Evolutionary conservation across 2,888 invertebrate species (phyloP).

Genomic region (Gisinianus flammeolus): DNA sequence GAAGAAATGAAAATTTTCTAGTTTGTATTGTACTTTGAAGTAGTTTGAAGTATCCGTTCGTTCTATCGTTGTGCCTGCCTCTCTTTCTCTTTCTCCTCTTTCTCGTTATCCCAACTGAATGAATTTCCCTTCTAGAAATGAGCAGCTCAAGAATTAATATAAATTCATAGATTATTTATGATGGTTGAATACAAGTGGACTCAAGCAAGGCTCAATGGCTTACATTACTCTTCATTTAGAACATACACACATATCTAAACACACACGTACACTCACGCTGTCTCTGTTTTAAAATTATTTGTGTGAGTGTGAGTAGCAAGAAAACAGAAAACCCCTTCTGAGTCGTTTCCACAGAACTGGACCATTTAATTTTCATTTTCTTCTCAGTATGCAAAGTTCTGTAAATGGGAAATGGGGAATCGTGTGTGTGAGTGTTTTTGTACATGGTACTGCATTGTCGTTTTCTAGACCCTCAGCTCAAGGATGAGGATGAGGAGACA

Average conservation of each 20-base stretch:
- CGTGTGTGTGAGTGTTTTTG: not conserved
- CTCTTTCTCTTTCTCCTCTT: constrained; percentile 3
- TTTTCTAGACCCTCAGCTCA: not conserved
- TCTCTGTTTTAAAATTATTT: not conserved
- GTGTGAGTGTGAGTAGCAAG: not conserved
- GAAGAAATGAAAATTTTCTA: not conserved
- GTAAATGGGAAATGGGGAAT: not conserved
- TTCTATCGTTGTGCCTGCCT: not conserved
- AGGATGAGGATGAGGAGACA: not conserved
- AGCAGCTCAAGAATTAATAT: not conserved
- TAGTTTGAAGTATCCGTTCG: not conserved
- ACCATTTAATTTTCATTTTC: not conserved
- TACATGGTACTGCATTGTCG: not conserved
- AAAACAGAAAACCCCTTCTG: not conserved
- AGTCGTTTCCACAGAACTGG: not conserved
- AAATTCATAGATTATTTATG: constrained; percentile 23
- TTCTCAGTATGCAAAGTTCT: not conserved
- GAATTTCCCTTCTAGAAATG: too few relatives aligned
- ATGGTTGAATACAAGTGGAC: constrained; percentile 10
- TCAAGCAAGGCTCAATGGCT: constrained; percentile 7
- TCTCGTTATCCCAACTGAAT: not conserved
- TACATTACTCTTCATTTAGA: constrained; percentile 33
- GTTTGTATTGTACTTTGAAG: not conserved
- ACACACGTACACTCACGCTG: not conserved
- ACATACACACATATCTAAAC: not conserved